Evolutionary conservation across 2,797 vertebrate species (phyloP).

Genomic region (Arnoldichthys spilopterus): DNA sequence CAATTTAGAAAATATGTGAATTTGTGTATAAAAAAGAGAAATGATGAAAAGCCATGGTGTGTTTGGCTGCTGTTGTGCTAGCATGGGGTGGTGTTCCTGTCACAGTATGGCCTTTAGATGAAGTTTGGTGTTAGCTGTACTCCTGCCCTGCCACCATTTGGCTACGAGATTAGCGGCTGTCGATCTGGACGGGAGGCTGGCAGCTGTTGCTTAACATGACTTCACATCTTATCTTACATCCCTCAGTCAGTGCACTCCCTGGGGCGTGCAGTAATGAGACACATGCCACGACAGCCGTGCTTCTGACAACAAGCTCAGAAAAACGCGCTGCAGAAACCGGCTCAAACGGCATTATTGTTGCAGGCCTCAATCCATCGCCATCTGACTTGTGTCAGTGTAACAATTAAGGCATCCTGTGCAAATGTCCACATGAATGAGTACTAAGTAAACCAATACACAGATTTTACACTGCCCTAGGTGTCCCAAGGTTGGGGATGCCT

Average conservation of each 20-base stretch:
- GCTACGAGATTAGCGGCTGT: constrained; percentile 47
- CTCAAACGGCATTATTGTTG: constrained; percentile 15
- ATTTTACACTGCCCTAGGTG: not conserved
- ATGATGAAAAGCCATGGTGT: not conserved
- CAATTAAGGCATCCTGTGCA: not conserved
- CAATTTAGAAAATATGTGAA: not conserved
- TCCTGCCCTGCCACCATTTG: constrained; percentile 46
- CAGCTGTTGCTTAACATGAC: constrained; percentile 63
- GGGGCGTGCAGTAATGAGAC: constrained; percentile 52
- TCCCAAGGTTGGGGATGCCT: too few species aligned
- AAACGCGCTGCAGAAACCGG: constrained; percentile 33
- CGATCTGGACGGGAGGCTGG: constrained; percentile 39
- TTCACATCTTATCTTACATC: constrained; percentile 58
- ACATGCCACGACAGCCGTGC: constrained; percentile 56
- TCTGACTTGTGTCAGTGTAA: not conserved
- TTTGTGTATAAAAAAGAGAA: not conserved
- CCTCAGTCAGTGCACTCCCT: constrained; percentile 46
- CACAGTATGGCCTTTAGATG: constrained; percentile 27
- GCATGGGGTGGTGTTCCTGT: constrained; percentile 2
- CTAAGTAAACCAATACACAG: not conserved
- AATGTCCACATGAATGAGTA: not conserved
- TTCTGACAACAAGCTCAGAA: constrained; percentile 46
- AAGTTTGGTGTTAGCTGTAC: constrained; percentile 37
- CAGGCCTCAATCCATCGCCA: not conserved
- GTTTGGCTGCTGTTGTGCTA: constrained; percentile 9